Conservation (phyloP, 2,797 vertebrate species). For the Syndactyla subalaris region DNA sequence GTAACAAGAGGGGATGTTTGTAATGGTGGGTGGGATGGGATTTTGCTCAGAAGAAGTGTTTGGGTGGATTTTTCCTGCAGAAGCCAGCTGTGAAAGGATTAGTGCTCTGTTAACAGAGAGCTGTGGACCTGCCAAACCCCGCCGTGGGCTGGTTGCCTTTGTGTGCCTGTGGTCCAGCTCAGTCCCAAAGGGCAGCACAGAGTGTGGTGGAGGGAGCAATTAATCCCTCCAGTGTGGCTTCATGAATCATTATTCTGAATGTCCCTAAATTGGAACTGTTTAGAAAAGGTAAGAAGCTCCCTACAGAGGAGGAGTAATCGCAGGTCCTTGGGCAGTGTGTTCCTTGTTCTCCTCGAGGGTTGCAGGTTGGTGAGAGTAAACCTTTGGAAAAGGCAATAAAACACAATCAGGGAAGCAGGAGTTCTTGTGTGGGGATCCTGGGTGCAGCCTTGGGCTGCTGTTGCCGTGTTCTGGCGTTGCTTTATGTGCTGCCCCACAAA, state of each 20-base stretch:
- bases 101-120: neutral
- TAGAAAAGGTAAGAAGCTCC: neutral
- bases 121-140: neutral
- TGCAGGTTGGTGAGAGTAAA: neutral
- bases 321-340: neutral
- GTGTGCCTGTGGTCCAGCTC: neutral
- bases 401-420: neutral
- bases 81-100: neutral
- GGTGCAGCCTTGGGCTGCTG: neutral
- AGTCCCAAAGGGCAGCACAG: accelerated
- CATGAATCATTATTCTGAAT: neutral
- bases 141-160: accelerated
- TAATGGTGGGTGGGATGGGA: neutral
- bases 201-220: neutral
- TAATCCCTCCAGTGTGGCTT: neutral
- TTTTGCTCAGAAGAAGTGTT: neutral
- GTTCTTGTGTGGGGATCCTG: neutral
- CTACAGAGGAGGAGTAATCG: neutral
- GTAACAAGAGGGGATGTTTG: neutral
- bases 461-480: accelerated
- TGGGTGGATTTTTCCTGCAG: neutral
- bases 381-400: neutral
- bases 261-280: neutral
- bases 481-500: neutral
- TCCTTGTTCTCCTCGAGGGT: neutral